Evolutionary conservation across 2,888 invertebrate genomes (phyloP), one percentile per base, ranked within the genome.

Genomic region (Onthophagus sagittarius): DNA sequence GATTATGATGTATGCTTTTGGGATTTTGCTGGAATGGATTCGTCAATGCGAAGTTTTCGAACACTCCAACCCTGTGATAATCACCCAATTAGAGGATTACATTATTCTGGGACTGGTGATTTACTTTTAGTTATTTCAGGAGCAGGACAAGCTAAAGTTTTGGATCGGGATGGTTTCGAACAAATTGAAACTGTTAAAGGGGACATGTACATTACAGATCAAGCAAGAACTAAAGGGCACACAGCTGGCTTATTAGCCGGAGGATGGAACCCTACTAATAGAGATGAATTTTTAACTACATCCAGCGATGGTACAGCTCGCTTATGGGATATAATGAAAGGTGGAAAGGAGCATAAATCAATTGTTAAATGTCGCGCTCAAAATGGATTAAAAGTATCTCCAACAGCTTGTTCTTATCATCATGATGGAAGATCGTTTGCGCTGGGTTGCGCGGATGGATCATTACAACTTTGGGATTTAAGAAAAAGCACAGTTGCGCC

Each of bases 11-110:
- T 99, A 0, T 94, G 94, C 71, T 95, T 99, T 80, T 99, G 97
- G 97, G 99, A 99, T 84, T 99, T 99, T 87, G 96, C 97, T 76
- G 99, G 98, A 3, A 99, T 99, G 98, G 98, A 99, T 84, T 91
- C 94, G 0, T 91, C 94, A 0, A 90, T 97, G 88, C 91, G 94
- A 71, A 95, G 97, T 69, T 99, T 98, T 84, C 90, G 98, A 15
- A 94, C 94, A 0, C 87, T 98, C n/a, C 94, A 94, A 78, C 98
- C 99, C 0, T 97, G 97, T 82, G 98, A 98, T 85, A 95, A 94
- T 83, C 97, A 99, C 85, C 96, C 97, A 0, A 97, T 99, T 75
- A 92, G 93, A 77, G 91, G 92, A 63, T 84, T 97, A 0, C 94
- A 97, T 79, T 99, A 98, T 85, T 98, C 97, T 0, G 91, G 92